Conservation (phyloP, 2,797 vertebrate species). For the Gambelia wislizenii region DNA sequence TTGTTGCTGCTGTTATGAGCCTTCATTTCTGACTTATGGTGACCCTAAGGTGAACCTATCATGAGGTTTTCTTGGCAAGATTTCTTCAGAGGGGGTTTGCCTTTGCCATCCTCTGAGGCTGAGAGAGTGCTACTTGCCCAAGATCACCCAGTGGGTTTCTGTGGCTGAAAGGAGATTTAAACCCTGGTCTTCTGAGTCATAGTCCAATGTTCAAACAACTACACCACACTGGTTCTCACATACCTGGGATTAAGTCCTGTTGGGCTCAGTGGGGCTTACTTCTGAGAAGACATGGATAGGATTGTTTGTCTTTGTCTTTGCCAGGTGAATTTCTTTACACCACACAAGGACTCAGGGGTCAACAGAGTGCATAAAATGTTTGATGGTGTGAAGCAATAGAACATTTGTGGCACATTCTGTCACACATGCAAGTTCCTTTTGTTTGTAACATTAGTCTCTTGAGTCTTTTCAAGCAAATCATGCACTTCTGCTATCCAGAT, state of each 20-base stretch:
- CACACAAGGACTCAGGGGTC: background rate
- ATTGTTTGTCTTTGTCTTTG: background rate
- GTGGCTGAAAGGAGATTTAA: too few species aligned
- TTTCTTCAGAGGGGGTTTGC: too few species aligned
- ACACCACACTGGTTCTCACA: too few species aligned
- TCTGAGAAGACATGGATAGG: background rate
- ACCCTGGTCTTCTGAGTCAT: too few species aligned
- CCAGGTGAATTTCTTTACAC: background rate
- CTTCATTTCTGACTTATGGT: too few species aligned
- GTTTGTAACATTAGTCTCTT: background rate
- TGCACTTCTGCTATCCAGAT: background rate
- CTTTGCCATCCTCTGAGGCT: too few species aligned
- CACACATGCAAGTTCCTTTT: background rate
- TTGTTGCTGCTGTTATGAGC: background rate
- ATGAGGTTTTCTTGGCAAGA: too few species aligned
- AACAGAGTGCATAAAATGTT: background rate
- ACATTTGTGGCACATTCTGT: too few species aligned
- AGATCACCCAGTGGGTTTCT: too few species aligned
- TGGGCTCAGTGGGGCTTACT: background rate
- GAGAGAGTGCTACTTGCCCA: too few species aligned
- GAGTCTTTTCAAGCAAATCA: background rate
- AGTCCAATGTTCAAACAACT: too few species aligned
- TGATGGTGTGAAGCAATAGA: background rate
- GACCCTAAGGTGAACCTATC: too few species aligned
- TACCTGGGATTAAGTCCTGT: background rate